These are phyloP conservation scores for Zelleria hepariella DNA, from an alignment of 2,888 invertebrate species.

Conservation along the genomic window DNA sequence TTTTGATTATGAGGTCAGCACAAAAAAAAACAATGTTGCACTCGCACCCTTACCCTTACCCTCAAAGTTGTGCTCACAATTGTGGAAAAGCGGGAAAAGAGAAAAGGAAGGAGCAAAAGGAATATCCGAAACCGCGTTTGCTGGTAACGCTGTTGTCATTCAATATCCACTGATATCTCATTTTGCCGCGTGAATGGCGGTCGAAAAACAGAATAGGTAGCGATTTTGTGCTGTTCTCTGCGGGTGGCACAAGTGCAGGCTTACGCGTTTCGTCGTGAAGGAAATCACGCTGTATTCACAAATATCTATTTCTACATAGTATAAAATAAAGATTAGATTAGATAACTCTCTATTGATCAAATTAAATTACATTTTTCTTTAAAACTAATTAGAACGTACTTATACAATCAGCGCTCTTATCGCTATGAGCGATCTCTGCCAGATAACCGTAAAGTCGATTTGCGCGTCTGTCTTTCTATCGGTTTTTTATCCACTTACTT, in stretches of 20 bases:
- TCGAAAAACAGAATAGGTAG: constrained; percentile 39
- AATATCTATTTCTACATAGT: too few species aligned
- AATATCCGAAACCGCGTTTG: constrained; percentile 35
- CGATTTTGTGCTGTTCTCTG: constrained; percentile 24
- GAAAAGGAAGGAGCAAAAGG: constrained; percentile 25
- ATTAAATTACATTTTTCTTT: too few species aligned
- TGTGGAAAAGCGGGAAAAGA: not conserved
- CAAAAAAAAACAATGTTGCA: not conserved
- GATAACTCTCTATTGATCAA: too few species aligned
- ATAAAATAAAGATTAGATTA: too few species aligned
- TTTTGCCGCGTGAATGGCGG: constrained; percentile 54
- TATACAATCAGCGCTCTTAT: too few species aligned
- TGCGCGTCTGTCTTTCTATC: too few species aligned
- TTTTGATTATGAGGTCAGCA: too few species aligned
- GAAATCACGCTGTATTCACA: too few species aligned
- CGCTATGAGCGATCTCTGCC: too few species aligned
- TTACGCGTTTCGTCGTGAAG: not conserved
- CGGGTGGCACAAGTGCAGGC: not conserved
- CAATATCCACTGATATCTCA: constrained; percentile 64
- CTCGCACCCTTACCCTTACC: not conserved
- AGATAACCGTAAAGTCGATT: too few species aligned
- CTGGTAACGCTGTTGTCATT: constrained; percentile 48
- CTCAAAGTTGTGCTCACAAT: not conserved
- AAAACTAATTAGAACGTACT: too few species aligned
- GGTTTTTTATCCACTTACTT: too few species aligned